Base-by-base conservation (phyloP, 2,113 vertebrate species). In the Hydrolagus affinis region DNA sequence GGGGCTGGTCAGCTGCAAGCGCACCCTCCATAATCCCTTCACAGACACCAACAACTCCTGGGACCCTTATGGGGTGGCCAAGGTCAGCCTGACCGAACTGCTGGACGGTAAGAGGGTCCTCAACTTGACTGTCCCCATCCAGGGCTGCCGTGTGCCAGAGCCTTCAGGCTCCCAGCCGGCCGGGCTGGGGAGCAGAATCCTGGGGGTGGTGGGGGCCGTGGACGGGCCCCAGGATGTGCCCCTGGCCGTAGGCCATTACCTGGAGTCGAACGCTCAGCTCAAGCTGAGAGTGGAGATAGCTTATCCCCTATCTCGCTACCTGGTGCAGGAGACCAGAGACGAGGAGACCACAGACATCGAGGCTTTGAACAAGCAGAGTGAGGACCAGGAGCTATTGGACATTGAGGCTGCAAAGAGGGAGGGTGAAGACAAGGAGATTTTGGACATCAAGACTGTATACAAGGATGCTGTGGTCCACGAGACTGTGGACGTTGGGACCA, bases 261-360 rank as follows among this genome's bases (percentile, higher is more conserved):
- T 94, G 0, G 89, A 92, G 1, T 90, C 93, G 4, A 90, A 91
- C 25, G 92, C 94, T 0, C n/a, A 89, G 60, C 93, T 98, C 64
- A 95, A 94, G 88, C 90, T 97, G 7, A 88, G 90, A 71, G 88
- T 95, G 17, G 93, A 94, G 85, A 87, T 96, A 12, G 88, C 93
- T 0, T 88, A 89, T 62, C 93, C 94, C 0, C 88, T 96, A 57
- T 44, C 44, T 3, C 44, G 44, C 44, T 44, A 44, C 44, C 14
- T 0, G 23, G 0, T 17, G 0, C 2, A 44, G 44, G 44, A 44
- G 44, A 44, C 44, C 44, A 44, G 44, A 44, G 44, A 44, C 44
- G 2, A 15, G 28, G 0, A 3, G 32, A 68, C 8, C 14, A 66
- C 25, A 4, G 62, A 83, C 7, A 44, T 44, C 44, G 44, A 44